These are phyloP conservation scores for Ceratina calcarata DNA, from an alignment of 1,140 invertebrate species.

Conservation along the genomic window DNA sequence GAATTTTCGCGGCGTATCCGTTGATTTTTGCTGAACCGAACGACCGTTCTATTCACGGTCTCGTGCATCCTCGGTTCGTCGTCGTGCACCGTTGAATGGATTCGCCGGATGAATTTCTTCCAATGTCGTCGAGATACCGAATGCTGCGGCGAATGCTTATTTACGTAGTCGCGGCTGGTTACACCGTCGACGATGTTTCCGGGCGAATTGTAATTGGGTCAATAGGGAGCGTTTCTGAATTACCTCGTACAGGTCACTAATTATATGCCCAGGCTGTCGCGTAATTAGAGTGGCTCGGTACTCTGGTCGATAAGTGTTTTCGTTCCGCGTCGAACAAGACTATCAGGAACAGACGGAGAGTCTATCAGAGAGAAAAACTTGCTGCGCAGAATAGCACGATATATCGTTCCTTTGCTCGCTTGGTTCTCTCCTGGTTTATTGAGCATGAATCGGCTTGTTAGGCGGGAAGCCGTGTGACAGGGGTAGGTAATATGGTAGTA, in stretches of 20 bases:
- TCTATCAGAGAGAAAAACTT: not conserved
- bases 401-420: not conserved
- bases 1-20: conserved; percentile 7
- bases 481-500: conserved; percentile 66
- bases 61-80: not conserved
- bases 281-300: conserved; percentile 36
- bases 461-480: conserved; percentile 35
- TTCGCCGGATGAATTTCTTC: conserved; percentile 7
- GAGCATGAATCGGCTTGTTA: conserved; percentile 41
- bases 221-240: conserved; percentile 43
- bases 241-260: conserved; percentile 53
- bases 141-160: not conserved
- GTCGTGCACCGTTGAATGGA: not conserved
- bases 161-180: conserved; percentile 1
- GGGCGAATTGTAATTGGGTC: conserved; percentile 55
- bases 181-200: conserved; percentile 21
- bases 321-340: not conserved
- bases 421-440: conserved; percentile 21
- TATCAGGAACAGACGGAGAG: not conserved
- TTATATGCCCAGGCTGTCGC: conserved; percentile 29
- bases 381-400: no score
- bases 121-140: not conserved
- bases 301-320: conserved; percentile 2
- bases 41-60: conserved; percentile 15
- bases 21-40: conserved; percentile 34